Conservation (phyloP, 2,888 invertebrate species). For the Aphidius colemani region DNA sequence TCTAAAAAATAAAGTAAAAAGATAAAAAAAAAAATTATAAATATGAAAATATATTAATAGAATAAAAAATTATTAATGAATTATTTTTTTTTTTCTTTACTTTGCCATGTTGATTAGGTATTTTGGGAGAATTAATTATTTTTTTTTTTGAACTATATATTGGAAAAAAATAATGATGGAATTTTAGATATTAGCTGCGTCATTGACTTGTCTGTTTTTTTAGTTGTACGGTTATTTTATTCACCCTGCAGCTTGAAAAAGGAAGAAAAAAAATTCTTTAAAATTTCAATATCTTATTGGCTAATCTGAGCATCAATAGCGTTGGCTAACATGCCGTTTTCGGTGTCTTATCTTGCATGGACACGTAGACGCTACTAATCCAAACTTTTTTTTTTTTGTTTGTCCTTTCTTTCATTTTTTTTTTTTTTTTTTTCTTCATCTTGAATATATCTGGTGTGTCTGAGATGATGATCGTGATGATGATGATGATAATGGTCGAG, state of each 20-base stretch:
- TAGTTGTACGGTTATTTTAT: not conserved
- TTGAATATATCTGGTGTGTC: no score
- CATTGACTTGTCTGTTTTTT: not conserved
- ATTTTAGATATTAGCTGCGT: not conserved
- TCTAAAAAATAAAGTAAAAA: no score
- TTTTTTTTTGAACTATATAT: no score
- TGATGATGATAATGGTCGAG: conserved; percentile 1
- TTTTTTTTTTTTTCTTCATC: no score
- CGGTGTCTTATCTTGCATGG: conserved; percentile 51
- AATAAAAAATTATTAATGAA: not conserved
- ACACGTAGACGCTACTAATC: conserved; percentile 46
- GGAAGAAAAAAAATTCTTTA: conserved; percentile 13
- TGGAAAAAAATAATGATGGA: no score
- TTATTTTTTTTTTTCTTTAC: conserved; percentile 3
- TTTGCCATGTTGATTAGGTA: conserved; percentile 3
- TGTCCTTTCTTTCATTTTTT: no score
- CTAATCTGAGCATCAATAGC: conserved; percentile 39
- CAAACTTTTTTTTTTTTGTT: no score
- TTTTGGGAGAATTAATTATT: no score
- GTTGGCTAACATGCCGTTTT: conserved; percentile 43
- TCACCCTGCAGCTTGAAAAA: not conserved
- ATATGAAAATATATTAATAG: no score
- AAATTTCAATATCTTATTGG: conserved; percentile 9
- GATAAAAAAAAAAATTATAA: no score
- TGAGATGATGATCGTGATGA: no score